Percentiles rank a stretch among this genome's conserved stretches.
phyloP scores from a whole-genome alignment of 23 tunicate genomes.

The Trididemnum miniatum region DNA sequence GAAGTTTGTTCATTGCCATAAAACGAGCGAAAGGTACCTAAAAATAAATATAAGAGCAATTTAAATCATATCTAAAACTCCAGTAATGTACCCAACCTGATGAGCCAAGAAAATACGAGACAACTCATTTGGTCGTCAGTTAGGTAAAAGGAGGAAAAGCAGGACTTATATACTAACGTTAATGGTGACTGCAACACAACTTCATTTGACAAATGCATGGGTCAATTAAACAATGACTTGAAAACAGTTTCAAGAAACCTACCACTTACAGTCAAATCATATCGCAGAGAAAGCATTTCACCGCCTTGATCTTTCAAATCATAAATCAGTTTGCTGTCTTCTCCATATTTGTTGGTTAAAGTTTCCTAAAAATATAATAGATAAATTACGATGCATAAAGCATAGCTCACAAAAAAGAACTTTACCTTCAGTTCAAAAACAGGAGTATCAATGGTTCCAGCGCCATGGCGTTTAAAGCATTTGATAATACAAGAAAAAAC shows the following conservation, averaged over 20 bases:
- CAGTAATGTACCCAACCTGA: too few species aligned
- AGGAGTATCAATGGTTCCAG: slow-evolving; percentile 96
- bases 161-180: too few species aligned
- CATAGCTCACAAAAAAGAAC: too few species aligned
- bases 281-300: slow-evolving; percentile 83
- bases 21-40: slow-evolving; percentile 93
- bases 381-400: too few species aligned
- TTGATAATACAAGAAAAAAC: slow-evolving; percentile 58
- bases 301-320: slow-evolving; percentile 94
- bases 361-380: slow-evolving; percentile 58
- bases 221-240: too few species aligned
- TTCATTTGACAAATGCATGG: too few species aligned
- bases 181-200: too few species aligned
- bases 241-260: too few species aligned
- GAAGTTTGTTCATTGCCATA: slow-evolving; percentile 82
- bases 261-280: slow-evolving; percentile 77
- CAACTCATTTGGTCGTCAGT: too few species aligned
- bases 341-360: slow-evolving; percentile 94
- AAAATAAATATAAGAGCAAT: neutral
- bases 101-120: too few species aligned
- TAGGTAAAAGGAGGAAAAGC: too few species aligned
- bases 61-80: too few species aligned
- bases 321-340: slow-evolving; percentile 95
- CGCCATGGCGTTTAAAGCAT: slow-evolving; percentile 96
- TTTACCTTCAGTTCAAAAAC: slow-evolving; percentile 88